phyloP scores from a whole-genome alignment of 53 echinoderm and acorn worm species.

The Apostichopus leukothele region DNA sequence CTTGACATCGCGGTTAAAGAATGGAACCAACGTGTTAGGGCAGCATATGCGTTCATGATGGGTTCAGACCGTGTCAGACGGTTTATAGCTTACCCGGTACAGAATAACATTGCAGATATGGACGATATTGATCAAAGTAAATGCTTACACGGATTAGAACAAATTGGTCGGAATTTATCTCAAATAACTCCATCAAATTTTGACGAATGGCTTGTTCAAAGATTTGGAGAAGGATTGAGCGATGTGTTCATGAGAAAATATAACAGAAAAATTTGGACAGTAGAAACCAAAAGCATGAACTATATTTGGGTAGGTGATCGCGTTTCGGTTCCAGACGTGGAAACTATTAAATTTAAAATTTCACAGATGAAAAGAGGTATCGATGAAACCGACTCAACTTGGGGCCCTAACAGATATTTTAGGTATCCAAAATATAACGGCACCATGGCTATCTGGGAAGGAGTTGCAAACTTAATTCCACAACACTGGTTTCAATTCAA shows the following conservation, averaged over 20 bases:
- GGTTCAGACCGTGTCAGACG: conserved; percentile 50
- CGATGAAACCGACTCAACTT: not conserved
- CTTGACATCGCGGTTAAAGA: conserved; percentile 49
- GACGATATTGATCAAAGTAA: conserved; percentile 46
- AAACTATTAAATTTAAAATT: conserved; percentile 50
- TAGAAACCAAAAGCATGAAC: conserved; percentile 49
- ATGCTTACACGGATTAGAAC: conserved; percentile 43
- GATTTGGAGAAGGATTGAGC: conserved; percentile 47
- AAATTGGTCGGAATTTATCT: not conserved
- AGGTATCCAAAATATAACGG: conserved; percentile 51
- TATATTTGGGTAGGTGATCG: conserved; percentile 52
- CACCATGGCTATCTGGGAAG: conserved; percentile 47
- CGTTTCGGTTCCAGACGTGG: conserved; percentile 51
- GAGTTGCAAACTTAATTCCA: conserved; percentile 45
- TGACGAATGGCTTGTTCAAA: conserved; percentile 53
- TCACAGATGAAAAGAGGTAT: not conserved
- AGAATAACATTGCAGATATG: conserved; percentile 56
- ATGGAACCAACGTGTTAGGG: conserved; percentile 57
- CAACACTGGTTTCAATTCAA: conserved; percentile 53
- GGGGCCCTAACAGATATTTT: conserved; percentile 51
- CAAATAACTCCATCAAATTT: conserved; percentile 35
- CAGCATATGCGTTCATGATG: conserved; percentile 59
- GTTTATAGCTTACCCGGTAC: conserved; percentile 57
- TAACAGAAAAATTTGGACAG: conserved; percentile 55
- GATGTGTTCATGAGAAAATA: conserved; percentile 62